Percentiles rank a stretch among this genome's conserved stretches.
These are phyloP conservation scores for Orchesella cincta DNA, from an alignment of 1,140 invertebrate species.

Conservation along the genomic window DNA sequence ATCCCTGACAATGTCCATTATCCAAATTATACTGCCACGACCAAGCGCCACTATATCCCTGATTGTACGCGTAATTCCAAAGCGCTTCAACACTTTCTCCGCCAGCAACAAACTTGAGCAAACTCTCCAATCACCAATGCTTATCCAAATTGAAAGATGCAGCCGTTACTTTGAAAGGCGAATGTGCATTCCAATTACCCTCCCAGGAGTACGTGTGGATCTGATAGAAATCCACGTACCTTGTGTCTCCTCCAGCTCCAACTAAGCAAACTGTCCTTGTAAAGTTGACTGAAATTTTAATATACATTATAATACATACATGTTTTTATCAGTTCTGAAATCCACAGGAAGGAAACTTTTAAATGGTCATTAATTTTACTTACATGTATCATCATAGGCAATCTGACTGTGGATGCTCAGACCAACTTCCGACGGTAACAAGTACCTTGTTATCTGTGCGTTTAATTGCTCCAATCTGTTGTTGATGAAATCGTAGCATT, in stretches of 20 bases:
- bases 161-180: slow-evolving; percentile 56
- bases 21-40: slow-evolving; percentile 55
- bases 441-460: slow-evolving; percentile 54
- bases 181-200: slow-evolving; percentile 52
- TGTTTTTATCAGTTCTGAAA: too few relatives aligned
- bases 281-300: too few relatives aligned
- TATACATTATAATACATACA: too few relatives aligned
- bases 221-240: slow-evolving; percentile 55
- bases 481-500: slow-evolving; percentile 55
- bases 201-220: slow-evolving; percentile 55
- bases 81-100: slow-evolving; percentile 52
- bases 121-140: slow-evolving; percentile 58
- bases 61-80: slow-evolving; percentile 54
- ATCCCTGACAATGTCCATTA: slow-evolving; percentile 52
- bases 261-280: slow-evolving; percentile 56
- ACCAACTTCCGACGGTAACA: slow-evolving; percentile 57
- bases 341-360: too few relatives aligned
- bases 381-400: slow-evolving; percentile 52
- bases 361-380: too few relatives aligned
- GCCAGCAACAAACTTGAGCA: slow-evolving; percentile 50
- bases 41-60: slow-evolving; percentile 56
- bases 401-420: slow-evolving; percentile 54
- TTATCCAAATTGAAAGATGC: slow-evolving; percentile 54
- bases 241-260: slow-evolving; percentile 53
- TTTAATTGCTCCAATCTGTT: slow-evolving; percentile 56